Percentiles rank a stretch among this genome's conserved stretches.
Conservation (phyloP, 2,888 invertebrate genomes). For the Sinohyriopsis cumingii region DNA sequence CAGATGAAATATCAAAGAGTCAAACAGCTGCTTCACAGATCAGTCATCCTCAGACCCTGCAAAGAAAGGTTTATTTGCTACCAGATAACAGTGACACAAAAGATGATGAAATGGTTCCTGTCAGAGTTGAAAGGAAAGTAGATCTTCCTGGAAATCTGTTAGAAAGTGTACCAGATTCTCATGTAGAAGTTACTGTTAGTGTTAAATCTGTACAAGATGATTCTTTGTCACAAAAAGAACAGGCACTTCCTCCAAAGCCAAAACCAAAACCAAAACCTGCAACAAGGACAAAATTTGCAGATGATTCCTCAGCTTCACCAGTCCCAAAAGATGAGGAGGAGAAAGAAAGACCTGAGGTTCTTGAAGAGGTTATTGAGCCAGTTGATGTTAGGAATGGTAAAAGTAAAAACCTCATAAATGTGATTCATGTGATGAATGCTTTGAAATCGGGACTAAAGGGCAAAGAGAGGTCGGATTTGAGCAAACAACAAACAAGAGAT, state of each 20-base stretch:
- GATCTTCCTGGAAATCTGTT: conserved; percentile 5
- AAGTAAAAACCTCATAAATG: conserved; percentile 23
- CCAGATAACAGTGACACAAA: neutral
- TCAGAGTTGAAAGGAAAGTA: conserved; percentile 20
- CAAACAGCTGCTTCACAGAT: too few species aligned
- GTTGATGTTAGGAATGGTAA: conserved; percentile 25
- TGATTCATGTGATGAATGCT: conserved; percentile 34
- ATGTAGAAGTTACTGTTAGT: too few species aligned
- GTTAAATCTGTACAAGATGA: too few species aligned
- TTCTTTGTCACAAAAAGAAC: too few species aligned
- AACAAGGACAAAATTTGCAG: conserved; percentile 13
- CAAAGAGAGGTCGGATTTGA: too few species aligned
- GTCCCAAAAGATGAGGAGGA: conserved; percentile 10
- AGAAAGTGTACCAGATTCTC: too few species aligned
- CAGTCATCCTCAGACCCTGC: too few species aligned
- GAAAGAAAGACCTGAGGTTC: conserved; percentile 13
- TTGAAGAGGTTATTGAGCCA: conserved; percentile 37
- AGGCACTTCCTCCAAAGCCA: too few species aligned
- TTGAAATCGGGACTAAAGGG: conserved; percentile 8
- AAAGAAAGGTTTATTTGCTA: too few species aligned
- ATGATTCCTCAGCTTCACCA: conserved; percentile 16
- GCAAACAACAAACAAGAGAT: too few species aligned
- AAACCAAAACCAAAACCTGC: conserved; percentile 1
- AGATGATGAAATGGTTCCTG: conserved; percentile 22
- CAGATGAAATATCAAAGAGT: too few species aligned